Base-by-base conservation (phyloP, 2,888 invertebrate genomes). In the Leptopilina myrica region DNA sequence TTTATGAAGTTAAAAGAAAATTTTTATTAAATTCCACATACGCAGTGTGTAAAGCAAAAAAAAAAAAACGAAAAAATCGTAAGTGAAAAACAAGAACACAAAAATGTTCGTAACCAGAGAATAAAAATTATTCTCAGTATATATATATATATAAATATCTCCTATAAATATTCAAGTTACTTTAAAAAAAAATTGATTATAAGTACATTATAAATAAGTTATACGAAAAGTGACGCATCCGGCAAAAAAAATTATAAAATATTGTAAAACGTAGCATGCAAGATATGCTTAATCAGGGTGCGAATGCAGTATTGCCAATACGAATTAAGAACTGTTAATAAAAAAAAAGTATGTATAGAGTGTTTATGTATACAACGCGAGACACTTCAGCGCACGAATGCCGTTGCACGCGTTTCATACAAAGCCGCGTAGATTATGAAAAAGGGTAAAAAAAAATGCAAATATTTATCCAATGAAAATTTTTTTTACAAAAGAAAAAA, bases 1-100 rank as follows among this genome's bases (percentile, higher is more conserved):
- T 90, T 91, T 89, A 88, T 88, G 84, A 84, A 88, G 89, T 89
- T 86, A 49, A 49, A 49, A 46, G 9, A 88, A 89, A 89, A 86
- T 89, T 87, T 88, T 89, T 88, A 89, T 87, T 87, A 85, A 86
- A 64, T 76, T 59, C 78, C 62, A 78, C 64, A 40, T 76, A 49
- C 76, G 76, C 64, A 59, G n/a, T 62, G 76, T 40, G 40, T 43
- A 12, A 53, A 75, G 78, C 76, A 75, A 81, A 82, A 66, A 79
- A 82, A 75, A 76, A 81, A 62, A 78, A 75, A 78, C 77, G n/a
- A 15, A 59, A 12, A 15, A 59, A 43, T 7, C 43, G 33, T 3
- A 6, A 8, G 43, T 14, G 15, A 15, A 59, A n/a, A 15, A 33
- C 6, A 43, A 43, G 8, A 78, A 46, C 78, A 64, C 62, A 73